These are phyloP conservation scores for Enteromius viviparus DNA, from an alignment of 2,797 vertebrate genomes.

Conservation along the genomic window DNA sequence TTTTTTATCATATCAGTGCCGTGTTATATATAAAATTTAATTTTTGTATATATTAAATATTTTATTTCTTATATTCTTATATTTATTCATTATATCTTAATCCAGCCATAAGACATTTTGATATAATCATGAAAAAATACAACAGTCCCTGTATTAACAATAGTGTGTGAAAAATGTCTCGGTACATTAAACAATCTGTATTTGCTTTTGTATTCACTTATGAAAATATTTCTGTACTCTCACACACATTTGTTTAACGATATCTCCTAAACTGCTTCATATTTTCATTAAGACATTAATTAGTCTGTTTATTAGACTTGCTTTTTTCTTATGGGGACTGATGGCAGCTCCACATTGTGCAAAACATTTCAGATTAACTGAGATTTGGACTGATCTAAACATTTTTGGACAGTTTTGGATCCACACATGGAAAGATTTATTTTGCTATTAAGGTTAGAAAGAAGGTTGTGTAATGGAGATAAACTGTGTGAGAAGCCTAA, in stretches of 20 bases:
- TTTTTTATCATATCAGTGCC: no score
- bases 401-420: neutral
- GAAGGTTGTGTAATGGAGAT: neutral
- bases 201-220: neutral
- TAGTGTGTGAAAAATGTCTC: no score
- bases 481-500: neutral
- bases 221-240: neutral
- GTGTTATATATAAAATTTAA: no score
- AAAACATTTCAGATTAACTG: neutral
- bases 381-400: neutral
- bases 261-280: neutral
- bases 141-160: neutral
- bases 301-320: neutral
- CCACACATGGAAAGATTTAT: neutral
- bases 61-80: no score
- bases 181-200: neutral
- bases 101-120: neutral
- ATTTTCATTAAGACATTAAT: neutral
- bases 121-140: neutral
- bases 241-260: neutral
- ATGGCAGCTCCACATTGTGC: neutral
- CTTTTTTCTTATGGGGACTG: neutral
- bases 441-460: constrained; percentile 2
- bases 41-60: no score
- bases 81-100: no score